A percentile compares a stretch with the other conserved stretches of the same genome.
These are phyloP conservation scores for Catostylus mosaicus DNA, from an alignment of 30 jellyfish, hydroid and myxozoan species.

Conservation along the genomic window DNA sequence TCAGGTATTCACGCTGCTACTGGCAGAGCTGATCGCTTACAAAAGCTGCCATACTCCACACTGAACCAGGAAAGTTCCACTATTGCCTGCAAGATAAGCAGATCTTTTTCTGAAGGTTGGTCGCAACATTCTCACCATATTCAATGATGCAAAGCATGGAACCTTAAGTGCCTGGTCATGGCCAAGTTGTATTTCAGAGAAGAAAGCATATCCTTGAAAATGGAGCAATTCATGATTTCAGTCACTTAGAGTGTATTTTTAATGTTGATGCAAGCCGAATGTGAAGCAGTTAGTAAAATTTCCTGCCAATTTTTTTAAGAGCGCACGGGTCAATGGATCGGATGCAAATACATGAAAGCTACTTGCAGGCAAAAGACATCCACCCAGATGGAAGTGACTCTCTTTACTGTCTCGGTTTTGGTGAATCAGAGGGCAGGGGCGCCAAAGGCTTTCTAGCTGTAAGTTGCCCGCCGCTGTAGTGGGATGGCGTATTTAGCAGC, in stretches of 20 bases:
- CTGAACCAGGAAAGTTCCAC: not conserved
- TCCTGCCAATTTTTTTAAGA: not conserved
- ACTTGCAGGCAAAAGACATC: slow-evolving; percentile 4
- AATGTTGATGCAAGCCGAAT: not conserved
- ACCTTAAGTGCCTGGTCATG: not conserved
- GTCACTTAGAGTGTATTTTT: not conserved
- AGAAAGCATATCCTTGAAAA: not conserved
- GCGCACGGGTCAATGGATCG: slow-evolving; percentile 21
- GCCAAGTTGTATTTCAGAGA: not conserved
- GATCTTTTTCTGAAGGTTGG: not conserved
- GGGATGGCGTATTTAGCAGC: too few relatives aligned
- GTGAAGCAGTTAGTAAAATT: not conserved
- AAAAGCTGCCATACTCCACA: not conserved
- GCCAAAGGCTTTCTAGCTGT: slow-evolving; percentile 13
- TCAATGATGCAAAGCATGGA: not conserved
- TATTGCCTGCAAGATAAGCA: not conserved
- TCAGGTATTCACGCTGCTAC: not conserved
- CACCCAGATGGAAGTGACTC: slow-evolving; percentile 23
- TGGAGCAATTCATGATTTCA: not conserved
- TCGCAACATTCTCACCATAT: not conserved
- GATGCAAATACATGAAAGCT: slow-evolving; percentile 7
- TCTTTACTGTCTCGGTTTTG: slow-evolving; percentile 27
- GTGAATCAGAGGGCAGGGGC: slow-evolving; percentile 15
- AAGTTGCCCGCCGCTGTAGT: too few relatives aligned
- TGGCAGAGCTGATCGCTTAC: not conserved